phyloP scores from a whole-genome alignment of 2,888 invertebrate genomes.

The Lasioglossum zephyrum region DNA sequence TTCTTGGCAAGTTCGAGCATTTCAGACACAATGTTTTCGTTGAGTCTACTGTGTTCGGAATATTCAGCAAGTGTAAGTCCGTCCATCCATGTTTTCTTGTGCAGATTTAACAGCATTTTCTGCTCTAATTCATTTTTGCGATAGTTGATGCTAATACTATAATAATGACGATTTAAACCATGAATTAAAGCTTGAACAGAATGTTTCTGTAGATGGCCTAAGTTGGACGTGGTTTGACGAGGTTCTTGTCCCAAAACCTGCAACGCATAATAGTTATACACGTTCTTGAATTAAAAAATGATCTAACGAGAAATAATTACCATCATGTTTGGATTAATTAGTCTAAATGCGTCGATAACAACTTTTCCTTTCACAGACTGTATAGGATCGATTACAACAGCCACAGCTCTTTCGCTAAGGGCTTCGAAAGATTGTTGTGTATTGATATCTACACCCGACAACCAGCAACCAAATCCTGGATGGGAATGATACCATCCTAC shows the following conservation, averaged over 20 bases:
- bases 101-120: slow-evolving; percentile 99
- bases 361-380: slow-evolving; percentile 99
- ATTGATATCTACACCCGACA: slow-evolving; percentile 99
- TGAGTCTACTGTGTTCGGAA: slow-evolving; percentile 95
- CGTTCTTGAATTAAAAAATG: background rate
- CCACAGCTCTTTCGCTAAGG: slow-evolving; percentile 98
- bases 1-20: slow-evolving; percentile 99
- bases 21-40: slow-evolving; percentile 96
- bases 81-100: slow-evolving; percentile 99
- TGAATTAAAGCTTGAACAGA: slow-evolving; percentile 99
- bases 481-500: slow-evolving; percentile 99
- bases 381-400: slow-evolving; percentile 99
- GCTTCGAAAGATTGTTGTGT: slow-evolving; percentile 99
- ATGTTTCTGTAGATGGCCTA: slow-evolving; percentile 99
- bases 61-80: slow-evolving; percentile 96
- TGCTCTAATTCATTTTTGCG: slow-evolving; percentile 99
- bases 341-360: slow-evolving; percentile 99
- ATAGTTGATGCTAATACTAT: slow-evolving; percentile 99
- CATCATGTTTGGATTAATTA: slow-evolving; percentile 99
- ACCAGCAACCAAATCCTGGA: slow-evolving; percentile 99
- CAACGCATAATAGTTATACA: slow-evolving; percentile 19
- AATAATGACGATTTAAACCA: slow-evolving; percentile 99
- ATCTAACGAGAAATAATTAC: slow-evolving; percentile 84
- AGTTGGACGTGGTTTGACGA: slow-evolving; percentile 98
- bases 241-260: slow-evolving; percentile 96